These are phyloP conservation scores for Leptinotarsa texana DNA, from an alignment of 1,140 invertebrate species.

Conservation along the genomic window DNA sequence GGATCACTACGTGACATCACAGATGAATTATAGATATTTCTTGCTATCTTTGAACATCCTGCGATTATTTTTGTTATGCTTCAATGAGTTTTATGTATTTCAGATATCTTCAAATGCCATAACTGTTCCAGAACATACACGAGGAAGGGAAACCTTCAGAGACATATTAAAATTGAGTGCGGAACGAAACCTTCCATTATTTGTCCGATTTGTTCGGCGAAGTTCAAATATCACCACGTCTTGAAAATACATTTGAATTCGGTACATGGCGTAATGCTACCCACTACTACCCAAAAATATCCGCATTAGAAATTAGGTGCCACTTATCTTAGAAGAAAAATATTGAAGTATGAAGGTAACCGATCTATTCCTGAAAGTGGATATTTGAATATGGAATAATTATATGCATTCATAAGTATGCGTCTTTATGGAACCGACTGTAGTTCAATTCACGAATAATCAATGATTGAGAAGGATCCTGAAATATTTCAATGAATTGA, in stretches of 20 bases:
- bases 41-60: background rate
- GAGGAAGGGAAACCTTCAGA: slow-evolving; percentile 60
- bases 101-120: slow-evolving; percentile 27
- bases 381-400: no score
- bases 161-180: slow-evolving; percentile 71
- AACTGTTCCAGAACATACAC: slow-evolving; percentile 59
- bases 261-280: background rate
- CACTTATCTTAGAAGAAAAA: no score
- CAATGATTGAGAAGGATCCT: no score
- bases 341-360: no score
- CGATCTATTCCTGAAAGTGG: no score
- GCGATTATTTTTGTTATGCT: background rate
- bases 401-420: no score
- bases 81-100: background rate
- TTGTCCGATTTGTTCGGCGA: slow-evolving; percentile 57
- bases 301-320: no score
- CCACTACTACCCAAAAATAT: background rate
- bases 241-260: background rate
- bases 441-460: no score
- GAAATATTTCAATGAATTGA: no score
- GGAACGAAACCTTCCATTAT: slow-evolving; percentile 68
- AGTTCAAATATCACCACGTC: background rate
- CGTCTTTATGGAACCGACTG: no score
- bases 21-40: no score
- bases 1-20: no score